These are phyloP conservation scores for Trichosurus vulpecula DNA, from an alignment of 2,797 vertebrate species.

Conservation along the genomic window DNA sequence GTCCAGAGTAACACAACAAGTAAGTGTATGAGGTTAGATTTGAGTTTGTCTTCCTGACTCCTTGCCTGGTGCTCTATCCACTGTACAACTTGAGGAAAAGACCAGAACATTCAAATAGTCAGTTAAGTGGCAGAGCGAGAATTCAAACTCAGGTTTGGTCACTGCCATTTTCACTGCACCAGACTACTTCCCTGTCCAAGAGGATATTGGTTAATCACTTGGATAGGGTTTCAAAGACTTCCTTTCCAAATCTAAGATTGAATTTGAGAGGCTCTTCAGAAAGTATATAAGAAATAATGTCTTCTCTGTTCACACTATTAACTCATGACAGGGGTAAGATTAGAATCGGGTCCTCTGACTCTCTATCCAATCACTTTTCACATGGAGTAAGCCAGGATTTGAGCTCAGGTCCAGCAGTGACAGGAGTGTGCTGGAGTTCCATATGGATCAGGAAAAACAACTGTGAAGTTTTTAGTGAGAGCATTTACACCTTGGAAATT, in stretches of 20 bases:
- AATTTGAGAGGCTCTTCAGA: background rate
- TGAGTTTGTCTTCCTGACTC: background rate
- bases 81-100: background rate
- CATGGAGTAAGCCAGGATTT: background rate
- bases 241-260: background rate
- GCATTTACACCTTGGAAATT: background rate
- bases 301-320: background rate
- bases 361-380: background rate
- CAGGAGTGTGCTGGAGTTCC: background rate
- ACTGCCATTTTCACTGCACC: no score
- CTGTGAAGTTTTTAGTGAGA: background rate
- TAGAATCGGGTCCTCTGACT: background rate
- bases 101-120: background rate
- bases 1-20: background rate
- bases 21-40: background rate
- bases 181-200: background rate
- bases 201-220: background rate
- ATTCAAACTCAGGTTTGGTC: no score
- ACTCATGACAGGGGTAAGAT: background rate
- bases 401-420: background rate
- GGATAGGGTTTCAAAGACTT: background rate
- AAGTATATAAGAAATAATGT: background rate
- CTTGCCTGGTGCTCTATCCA: background rate
- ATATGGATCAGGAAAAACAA: background rate
- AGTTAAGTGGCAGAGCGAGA: background rate